Percentiles rank a stretch among this genome's conserved stretches.
Evolutionary conservation across 2,888 invertebrate species (phyloP).

Genomic region (Griposia aprilina): DNA sequence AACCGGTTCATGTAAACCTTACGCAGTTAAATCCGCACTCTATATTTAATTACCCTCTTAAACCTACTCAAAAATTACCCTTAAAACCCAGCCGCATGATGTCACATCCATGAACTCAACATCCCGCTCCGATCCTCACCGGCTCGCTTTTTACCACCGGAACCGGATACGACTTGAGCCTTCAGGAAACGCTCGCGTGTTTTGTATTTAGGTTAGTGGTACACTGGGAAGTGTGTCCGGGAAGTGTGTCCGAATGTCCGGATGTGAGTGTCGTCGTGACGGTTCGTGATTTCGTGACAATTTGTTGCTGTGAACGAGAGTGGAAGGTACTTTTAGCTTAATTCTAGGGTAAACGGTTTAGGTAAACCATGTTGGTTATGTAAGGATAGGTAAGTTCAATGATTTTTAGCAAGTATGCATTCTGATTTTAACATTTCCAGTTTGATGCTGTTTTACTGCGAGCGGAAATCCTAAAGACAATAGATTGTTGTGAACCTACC

Average conservation of each 20-base stretch:
- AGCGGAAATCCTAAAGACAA: too few species aligned
- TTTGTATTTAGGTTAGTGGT: slow-evolving; percentile 77
- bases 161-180: slow-evolving; percentile 88
- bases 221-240: slow-evolving; percentile 70
- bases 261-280: slow-evolving; percentile 40
- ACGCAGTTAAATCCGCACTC: slow-evolving; percentile 8
- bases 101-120: slow-evolving; percentile 66
- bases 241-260: slow-evolving; percentile 51
- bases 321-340: slow-evolving; percentile 1
- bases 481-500: too few species aligned
- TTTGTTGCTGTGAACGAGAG: slow-evolving; percentile 18
- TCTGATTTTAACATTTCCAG: not conserved
- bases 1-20: not conserved
- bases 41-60: slow-evolving; percentile 32
- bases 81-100: slow-evolving; percentile 17
- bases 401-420: not conserved
- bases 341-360: slow-evolving; percentile 3
- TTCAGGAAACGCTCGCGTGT: slow-evolving; percentile 90
- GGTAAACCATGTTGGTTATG: not conserved
- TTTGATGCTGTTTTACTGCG: not conserved
- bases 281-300: slow-evolving; percentile 14
- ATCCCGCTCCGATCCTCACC: slow-evolving; percentile 75
- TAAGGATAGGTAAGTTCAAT: too few species aligned
- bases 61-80: slow-evolving; percentile 33
- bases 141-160: slow-evolving; percentile 86